phyloP scores from a whole-genome alignment of 2,888 invertebrate species.

The Cryptus viduatorius region DNA sequence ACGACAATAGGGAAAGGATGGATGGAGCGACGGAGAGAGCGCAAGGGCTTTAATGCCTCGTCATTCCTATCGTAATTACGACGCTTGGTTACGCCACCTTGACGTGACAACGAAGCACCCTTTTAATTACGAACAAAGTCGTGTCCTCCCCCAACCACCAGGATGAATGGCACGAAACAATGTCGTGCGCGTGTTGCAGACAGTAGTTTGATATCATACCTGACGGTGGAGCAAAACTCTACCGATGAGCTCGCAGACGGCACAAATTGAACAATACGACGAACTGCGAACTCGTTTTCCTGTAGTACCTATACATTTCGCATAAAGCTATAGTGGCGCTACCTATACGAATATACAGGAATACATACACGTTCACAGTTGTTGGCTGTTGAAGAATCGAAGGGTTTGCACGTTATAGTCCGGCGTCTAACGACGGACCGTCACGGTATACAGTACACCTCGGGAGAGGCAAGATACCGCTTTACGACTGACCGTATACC shows the following conservation, averaged over 20 bases:
- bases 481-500: conserved; percentile 74
- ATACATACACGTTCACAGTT: background rate
- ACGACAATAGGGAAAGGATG: background rate
- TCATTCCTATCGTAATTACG: conserved; percentile 45
- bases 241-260: conserved; percentile 1
- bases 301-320: background rate
- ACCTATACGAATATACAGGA: background rate
- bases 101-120: conserved; percentile 44
- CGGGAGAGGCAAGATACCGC: conserved; percentile 63
- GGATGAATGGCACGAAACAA: conserved; percentile 33
- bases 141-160: background rate
- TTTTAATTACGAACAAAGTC: conserved; percentile 49
- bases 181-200: conserved; percentile 1
- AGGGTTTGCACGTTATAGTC: conserved; percentile 6
- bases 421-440: conserved; percentile 3
- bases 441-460: conserved; percentile 19
- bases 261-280: conserved; percentile 42
- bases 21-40: background rate
- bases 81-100: conserved; percentile 43
- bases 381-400: background rate
- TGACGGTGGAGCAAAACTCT: conserved; percentile 23
- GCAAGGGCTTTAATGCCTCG: conserved; percentile 32
- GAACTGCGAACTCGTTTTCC: background rate
- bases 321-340: background rate
- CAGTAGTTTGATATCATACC: conserved; percentile 21